These are phyloP conservation scores for Xyrichtys novacula DNA, from an alignment of 2,797 vertebrate species.

Conservation along the genomic window DNA sequence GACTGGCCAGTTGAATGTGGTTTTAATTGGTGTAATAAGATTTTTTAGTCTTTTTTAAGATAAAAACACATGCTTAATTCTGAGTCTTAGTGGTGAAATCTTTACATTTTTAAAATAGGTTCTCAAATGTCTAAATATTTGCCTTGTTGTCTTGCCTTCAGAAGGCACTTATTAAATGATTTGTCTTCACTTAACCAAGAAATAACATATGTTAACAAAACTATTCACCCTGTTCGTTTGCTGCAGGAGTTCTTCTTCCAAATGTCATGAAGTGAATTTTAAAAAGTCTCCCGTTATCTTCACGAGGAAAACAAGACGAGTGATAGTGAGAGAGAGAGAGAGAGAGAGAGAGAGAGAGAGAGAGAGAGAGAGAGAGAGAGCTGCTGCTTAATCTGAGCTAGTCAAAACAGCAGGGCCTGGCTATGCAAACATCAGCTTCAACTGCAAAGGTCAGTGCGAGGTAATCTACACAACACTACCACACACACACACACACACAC, in stretches of 20 bases:
- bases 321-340: slow-evolving; percentile 30
- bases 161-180: slow-evolving; percentile 6
- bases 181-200: slow-evolving; percentile 25
- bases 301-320: slow-evolving; percentile 49
- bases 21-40: too few species aligned
- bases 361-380: slow-evolving; percentile 39
- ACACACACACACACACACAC: neutral
- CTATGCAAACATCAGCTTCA: slow-evolving; percentile 68
- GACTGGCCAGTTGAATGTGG: too few species aligned
- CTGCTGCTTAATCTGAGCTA: slow-evolving; percentile 40
- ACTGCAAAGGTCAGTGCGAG: slow-evolving; percentile 70
- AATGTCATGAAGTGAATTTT: slow-evolving; percentile 61
- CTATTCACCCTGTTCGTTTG: neutral
- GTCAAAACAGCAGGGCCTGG: slow-evolving; percentile 65
- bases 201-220: slow-evolving; percentile 10
- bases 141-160: slow-evolving; percentile 15
- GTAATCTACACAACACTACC: slow-evolving; percentile 52
- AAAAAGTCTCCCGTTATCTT: slow-evolving; percentile 45
- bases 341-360: slow-evolving; percentile 21
- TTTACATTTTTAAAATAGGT: too few species aligned
- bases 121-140: slow-evolving; percentile 24
- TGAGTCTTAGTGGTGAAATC: too few species aligned
- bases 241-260: slow-evolving; percentile 7
- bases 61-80: too few species aligned
- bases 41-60: too few species aligned